Conservation (phyloP, 2,888 invertebrate genomes). For the Melitaea athalia region DNA sequence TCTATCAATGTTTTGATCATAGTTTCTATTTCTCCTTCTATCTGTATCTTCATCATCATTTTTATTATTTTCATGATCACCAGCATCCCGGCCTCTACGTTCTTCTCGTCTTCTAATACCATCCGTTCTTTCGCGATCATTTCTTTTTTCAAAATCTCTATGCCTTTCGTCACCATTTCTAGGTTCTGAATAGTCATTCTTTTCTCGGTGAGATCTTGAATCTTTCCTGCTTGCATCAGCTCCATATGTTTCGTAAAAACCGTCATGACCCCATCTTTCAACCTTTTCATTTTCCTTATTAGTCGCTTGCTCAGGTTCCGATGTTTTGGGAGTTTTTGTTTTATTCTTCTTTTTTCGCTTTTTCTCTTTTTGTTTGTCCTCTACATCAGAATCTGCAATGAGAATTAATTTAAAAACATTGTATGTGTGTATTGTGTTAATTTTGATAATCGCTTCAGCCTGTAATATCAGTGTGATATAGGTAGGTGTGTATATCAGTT, state of each 20-base stretch:
- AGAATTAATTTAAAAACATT: not conserved
- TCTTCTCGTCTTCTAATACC: constrained; percentile 22
- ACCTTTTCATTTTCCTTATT: constrained; percentile 44
- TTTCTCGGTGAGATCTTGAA: constrained; percentile 50
- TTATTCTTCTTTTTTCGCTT: constrained; percentile 52
- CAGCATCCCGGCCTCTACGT: constrained; percentile 29
- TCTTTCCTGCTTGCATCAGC: constrained; percentile 61
- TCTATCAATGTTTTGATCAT: constrained; percentile 8
- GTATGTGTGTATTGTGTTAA: no score
- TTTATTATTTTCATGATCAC: constrained; percentile 25
- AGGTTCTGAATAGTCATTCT: constrained; percentile 52
- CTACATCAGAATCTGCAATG: constrained; percentile 59
- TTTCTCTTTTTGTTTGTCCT: constrained; percentile 52
- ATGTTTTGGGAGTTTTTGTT: constrained; percentile 44
- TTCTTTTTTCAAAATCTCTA: constrained; percentile 34
- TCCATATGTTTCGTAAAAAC: constrained; percentile 74
- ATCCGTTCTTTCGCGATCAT: constrained; percentile 23
- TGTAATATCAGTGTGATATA: no score
- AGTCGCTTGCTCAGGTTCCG: constrained; percentile 42
- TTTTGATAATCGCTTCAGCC: no score
- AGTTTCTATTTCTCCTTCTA: not conserved
- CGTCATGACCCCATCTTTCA: constrained; percentile 74
- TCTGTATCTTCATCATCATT: constrained; percentile 9
- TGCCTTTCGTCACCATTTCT: constrained; percentile 38
- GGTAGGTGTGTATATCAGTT: no score